Percentiles rank a stretch among this genome's conserved stretches.
Conservation (phyloP, 2,797 vertebrate species). For the Enteromius mattozi region DNA sequence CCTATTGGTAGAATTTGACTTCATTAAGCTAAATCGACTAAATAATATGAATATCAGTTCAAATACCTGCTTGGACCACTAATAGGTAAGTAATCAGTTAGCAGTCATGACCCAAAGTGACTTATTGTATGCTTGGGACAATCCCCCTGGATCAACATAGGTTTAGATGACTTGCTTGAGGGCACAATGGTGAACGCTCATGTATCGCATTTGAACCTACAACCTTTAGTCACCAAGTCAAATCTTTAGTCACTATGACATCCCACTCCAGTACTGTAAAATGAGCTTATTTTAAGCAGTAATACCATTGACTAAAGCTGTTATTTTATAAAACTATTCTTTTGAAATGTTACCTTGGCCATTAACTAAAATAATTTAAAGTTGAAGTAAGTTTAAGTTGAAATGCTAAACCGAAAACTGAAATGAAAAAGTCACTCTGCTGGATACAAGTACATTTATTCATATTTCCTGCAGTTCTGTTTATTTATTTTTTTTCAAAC, state of each 20-base stretch:
- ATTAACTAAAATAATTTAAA: neutral
- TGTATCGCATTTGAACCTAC: neutral
- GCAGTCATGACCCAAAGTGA: neutral
- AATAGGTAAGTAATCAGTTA: neutral
- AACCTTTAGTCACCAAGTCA: slow-evolving; percentile 6
- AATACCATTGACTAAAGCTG: neutral
- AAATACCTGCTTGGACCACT: neutral
- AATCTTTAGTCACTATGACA: neutral
- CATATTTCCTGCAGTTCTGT: slow-evolving; percentile 26
- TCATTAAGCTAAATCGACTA: neutral
- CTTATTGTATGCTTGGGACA: neutral
- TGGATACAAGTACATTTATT: slow-evolving; percentile 5
- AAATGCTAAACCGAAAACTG: no score
- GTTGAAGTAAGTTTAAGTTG: no score
- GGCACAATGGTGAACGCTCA: neutral
- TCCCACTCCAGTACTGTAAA: neutral
- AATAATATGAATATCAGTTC: neutral
- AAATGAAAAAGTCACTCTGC: neutral
- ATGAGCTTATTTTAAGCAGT: neutral
- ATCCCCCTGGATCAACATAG: slow-evolving; percentile 11
- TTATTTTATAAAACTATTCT: neutral
- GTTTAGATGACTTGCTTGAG: neutral
- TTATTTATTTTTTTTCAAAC: slow-evolving; percentile 14
- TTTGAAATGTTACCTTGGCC: neutral
- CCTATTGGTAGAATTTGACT: neutral